Conservation (phyloP, 2,888 invertebrate species). For the Idaea biselata region DNA sequence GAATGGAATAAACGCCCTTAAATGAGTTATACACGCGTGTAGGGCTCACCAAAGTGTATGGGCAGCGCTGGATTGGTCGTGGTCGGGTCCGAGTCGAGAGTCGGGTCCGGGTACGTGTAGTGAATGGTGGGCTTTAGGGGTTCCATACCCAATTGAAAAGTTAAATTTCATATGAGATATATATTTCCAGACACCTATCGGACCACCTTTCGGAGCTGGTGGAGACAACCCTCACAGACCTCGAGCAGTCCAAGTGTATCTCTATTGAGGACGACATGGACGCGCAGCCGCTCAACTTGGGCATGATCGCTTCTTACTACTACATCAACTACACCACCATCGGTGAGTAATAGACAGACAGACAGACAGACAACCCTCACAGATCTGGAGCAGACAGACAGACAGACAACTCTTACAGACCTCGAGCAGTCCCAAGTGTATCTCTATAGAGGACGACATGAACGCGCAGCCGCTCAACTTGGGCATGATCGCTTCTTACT, state of each 20-base stretch:
- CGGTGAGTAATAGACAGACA: too few species aligned
- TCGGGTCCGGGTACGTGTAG: too few species aligned
- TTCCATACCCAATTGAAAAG: too few species aligned
- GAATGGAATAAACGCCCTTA: too few species aligned
- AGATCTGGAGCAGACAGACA: too few species aligned
- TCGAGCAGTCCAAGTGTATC: constrained; percentile 98
- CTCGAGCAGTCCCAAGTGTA: constrained; percentile 98
- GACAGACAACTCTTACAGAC: constrained; percentile 96
- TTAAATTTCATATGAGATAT: too few species aligned
- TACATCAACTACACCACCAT: constrained; percentile 99
- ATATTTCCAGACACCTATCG: constrained; percentile 89
- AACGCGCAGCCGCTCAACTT: constrained; percentile 97
- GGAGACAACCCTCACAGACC: constrained; percentile 95
- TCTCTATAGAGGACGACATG: constrained; percentile 98
- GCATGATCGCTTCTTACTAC: constrained; percentile 99
- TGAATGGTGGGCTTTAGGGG: too few species aligned
- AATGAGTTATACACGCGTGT: too few species aligned
- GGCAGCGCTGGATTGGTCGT: too few species aligned
- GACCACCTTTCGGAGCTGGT: constrained; percentile 99
- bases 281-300: constrained; percentile 96
- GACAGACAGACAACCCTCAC: too few species aligned
- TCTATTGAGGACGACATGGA: constrained; percentile 99
- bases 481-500: constrained; percentile 99
- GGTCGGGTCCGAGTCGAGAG: too few species aligned
- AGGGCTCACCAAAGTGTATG: too few species aligned